These are phyloP conservation scores for Euplexia lucipara DNA, from an alignment of 2,888 invertebrate species.

Conservation along the genomic window DNA sequence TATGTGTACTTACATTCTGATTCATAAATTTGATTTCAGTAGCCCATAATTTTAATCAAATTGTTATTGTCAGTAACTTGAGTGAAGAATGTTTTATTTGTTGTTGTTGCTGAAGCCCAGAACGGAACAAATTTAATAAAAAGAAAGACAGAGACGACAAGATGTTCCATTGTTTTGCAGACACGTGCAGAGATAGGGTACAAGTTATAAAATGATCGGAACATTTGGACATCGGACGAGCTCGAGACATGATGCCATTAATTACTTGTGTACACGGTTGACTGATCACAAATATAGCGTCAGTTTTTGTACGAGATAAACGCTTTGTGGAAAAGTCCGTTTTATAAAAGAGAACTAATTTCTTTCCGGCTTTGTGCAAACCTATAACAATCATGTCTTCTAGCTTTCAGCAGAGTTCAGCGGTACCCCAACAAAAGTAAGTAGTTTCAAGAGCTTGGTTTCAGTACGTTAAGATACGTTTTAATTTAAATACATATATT, in stretches of 20 bases:
- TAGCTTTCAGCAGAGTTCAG: too few relatives aligned
- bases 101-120: constrained; percentile 41
- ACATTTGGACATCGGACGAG: neutral
- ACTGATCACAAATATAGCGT: constrained; percentile 15
- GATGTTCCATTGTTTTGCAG: neutral
- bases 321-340: neutral
- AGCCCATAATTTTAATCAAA: constrained; percentile 26
- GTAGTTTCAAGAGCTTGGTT: too few relatives aligned
- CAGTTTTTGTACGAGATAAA: constrained; percentile 1
- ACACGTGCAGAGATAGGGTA: neutral
- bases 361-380: neutral
- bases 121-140: constrained; percentile 4
- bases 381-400: neutral
- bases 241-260: constrained; percentile 18
- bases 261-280: constrained; percentile 20
- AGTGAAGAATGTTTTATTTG: constrained; percentile 34
- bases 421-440: too few relatives aligned
- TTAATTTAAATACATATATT: too few relatives aligned
- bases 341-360: neutral
- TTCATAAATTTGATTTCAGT: too few relatives aligned
- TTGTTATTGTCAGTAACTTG: constrained; percentile 35
- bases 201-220: constrained; percentile 6
- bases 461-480: too few relatives aligned
- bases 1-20: too few relatives aligned
- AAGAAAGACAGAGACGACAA: neutral